Percentiles rank a stretch among this genome's conserved stretches.
Conservation (phyloP, 92 coral and sea anemone genomes). For the Desmophyllum pertusum region DNA sequence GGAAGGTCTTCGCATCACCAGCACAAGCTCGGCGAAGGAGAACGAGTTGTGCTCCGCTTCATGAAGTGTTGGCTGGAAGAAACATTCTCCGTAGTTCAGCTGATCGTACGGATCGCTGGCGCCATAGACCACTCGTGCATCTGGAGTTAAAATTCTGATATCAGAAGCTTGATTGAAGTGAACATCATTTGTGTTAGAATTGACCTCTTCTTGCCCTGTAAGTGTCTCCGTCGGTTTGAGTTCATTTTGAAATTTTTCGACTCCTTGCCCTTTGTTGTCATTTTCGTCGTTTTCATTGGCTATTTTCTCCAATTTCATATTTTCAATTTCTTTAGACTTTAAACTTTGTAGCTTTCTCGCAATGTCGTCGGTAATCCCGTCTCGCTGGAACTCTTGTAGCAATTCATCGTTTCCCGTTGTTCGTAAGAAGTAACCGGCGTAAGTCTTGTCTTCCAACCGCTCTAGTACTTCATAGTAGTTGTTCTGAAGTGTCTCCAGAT, state of each 20-base stretch:
- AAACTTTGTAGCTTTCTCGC: conserved; percentile 17
- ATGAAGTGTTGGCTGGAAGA: conserved; percentile 71
- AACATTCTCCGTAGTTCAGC: conserved; percentile 69
- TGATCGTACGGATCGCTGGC: conserved; percentile 60
- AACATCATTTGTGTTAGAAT: not conserved
- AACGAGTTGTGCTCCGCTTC: conserved; percentile 39
- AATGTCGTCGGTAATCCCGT: conserved; percentile 35
- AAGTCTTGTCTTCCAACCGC: conserved; percentile 60
- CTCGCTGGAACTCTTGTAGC: conserved; percentile 40
- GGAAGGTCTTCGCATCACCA: conserved; percentile 60
- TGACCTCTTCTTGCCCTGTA: not conserved
- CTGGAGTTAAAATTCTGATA: conserved; percentile 57
- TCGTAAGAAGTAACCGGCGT: conserved; percentile 62
- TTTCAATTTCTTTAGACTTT: conserved; percentile 32
- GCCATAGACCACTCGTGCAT: conserved; percentile 76
- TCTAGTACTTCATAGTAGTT: conserved; percentile 52
- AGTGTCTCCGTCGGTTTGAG: not conserved
- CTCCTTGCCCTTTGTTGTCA: not conserved
- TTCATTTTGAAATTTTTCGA: not conserved
- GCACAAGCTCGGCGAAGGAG: conserved; percentile 39
- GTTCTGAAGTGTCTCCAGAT: conserved; percentile 48
- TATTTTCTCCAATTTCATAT: conserved; percentile 17
- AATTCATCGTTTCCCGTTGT: conserved; percentile 52
- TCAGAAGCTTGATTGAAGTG: not conserved
- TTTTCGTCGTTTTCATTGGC: not conserved